A percentile compares a stretch with the other conserved stretches of the same genome.
Evolutionary conservation across 2,797 vertebrate genomes (phyloP).

Genomic region (Silurus lanzhouensis): DNA sequence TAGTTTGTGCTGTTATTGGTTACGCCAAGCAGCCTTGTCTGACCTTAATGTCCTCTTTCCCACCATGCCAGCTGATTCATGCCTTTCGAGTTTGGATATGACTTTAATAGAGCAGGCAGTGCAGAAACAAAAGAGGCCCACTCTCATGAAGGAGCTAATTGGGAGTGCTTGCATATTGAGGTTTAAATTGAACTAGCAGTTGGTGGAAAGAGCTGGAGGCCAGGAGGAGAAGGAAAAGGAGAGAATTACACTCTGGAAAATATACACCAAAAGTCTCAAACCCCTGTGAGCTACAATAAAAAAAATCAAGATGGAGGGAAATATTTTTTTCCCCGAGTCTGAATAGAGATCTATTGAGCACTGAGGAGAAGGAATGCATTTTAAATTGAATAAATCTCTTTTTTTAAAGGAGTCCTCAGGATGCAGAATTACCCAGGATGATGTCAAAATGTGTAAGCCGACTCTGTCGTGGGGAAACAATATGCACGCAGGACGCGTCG

Average conservation of each 20-base stretch:
- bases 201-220: slow-evolving; percentile 47
- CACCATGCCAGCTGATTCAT: slow-evolving; percentile 35
- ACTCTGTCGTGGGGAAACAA: slow-evolving; percentile 21
- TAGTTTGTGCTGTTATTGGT: slow-evolving; percentile 31
- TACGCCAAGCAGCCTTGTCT: slow-evolving; percentile 15
- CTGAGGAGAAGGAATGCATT: slow-evolving; percentile 11
- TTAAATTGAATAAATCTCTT: slow-evolving; percentile 22
- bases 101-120: slow-evolving; percentile 33
- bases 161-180: slow-evolving; percentile 49
- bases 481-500: neutral
- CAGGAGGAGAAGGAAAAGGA: neutral
- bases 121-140: neutral
- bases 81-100: slow-evolving; percentile 16
- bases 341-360: slow-evolving; percentile 22
- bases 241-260: slow-evolving; percentile 31
- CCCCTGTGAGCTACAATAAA: slow-evolving; percentile 8
- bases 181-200: slow-evolving; percentile 54
- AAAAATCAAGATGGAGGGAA: neutral
- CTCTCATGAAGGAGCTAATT: slow-evolving; percentile 46
- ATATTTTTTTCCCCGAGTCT: neutral
- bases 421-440: slow-evolving; percentile 1
- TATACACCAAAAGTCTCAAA: slow-evolving; percentile 28
- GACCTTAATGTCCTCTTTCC: slow-evolving; percentile 34
- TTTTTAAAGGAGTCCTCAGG: slow-evolving; percentile 28
- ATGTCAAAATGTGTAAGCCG: slow-evolving; percentile 7